Conservation (phyloP, 2,888 invertebrate species). For the Xestia rhomboidea region DNA sequence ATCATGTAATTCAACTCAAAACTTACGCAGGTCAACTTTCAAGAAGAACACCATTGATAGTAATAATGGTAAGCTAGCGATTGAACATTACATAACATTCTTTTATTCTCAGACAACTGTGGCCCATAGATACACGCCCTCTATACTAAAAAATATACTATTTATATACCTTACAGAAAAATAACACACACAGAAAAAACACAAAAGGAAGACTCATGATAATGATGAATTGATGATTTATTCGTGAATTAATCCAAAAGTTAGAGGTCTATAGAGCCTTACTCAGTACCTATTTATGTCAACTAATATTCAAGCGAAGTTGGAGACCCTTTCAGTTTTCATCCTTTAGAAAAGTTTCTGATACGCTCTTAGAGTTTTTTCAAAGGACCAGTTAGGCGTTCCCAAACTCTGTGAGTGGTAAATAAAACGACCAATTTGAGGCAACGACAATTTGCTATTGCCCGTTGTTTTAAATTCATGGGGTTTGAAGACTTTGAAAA, state of each 20-base stretch:
- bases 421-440: slow-evolving; percentile 20
- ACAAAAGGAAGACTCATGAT: background rate
- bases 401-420: slow-evolving; percentile 10
- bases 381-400: slow-evolving; percentile 13
- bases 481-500: background rate
- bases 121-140: background rate
- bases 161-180: background rate
- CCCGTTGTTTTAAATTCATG: slow-evolving; percentile 1
- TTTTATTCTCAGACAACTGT: background rate
- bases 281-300: background rate
- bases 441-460: background rate
- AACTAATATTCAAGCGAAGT: slow-evolving; percentile 8
- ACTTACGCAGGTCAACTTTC: background rate
- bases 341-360: slow-evolving; percentile 32
- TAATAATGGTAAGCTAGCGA: background rate
- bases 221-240: background rate
- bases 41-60: background rate
- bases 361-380: slow-evolving; percentile 26
- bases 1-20: background rate
- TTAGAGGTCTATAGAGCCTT: background rate
- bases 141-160: too few species aligned
- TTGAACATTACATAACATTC: background rate
- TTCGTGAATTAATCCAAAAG: background rate
- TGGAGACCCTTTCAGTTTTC: background rate
- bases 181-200: background rate